phyloP scores from a whole-genome alignment of 2,113 vertebrate genomes.

The Bos taurus region ARS-UCD2.0 NC_037328.1:132564001-132564500 shows the following conservation, averaged over 20 bases:
- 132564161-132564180: neutral
- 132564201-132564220: neutral
- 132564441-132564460: neutral
- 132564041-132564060: neutral
- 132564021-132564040: neutral
- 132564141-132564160: neutral
- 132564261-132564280: neutral
- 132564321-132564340: neutral
- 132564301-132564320: neutral
- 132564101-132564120: neutral
- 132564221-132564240: neutral
- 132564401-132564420: neutral
- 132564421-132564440: neutral
- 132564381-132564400: neutral
- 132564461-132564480: neutral
- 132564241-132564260: neutral
- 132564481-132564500: neutral
- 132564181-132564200: neutral
- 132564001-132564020: neutral
- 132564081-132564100: neutral
- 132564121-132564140: neutral
- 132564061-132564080: neutral
- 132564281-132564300: neutral
- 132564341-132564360: neutral
- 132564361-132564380: neutral